Percentiles rank a stretch among this genome's conserved stretches.
Conservation (phyloP, 2,888 invertebrate species). For the Drosophila picticornis region DNA sequence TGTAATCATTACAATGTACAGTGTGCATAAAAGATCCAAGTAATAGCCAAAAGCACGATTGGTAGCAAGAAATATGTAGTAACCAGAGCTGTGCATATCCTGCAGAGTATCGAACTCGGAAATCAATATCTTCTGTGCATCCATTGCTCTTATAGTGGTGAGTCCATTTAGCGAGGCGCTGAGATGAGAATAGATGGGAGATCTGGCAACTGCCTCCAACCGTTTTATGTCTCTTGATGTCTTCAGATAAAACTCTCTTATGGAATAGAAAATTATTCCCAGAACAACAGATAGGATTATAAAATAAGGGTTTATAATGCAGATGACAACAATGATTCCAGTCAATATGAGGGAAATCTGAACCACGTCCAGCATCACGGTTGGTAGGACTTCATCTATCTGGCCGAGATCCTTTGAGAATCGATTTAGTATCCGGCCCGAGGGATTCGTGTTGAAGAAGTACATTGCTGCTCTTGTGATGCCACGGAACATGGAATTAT, state of each 20-base stretch:
- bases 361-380: constrained; percentile 84
- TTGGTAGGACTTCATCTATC: constrained; percentile 85
- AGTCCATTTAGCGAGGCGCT: constrained; percentile 95
- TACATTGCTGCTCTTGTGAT: constrained; percentile 92
- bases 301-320: constrained; percentile 90
- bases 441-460: constrained; percentile 95
- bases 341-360: constrained; percentile 92
- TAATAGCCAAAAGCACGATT: constrained; percentile 97
- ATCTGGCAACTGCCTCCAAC: constrained; percentile 93
- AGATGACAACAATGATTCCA: constrained; percentile 92
- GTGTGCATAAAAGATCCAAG: constrained; percentile 94
- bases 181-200: constrained; percentile 97
- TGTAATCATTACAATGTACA: constrained; percentile 94
- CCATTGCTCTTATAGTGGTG: constrained; percentile 95
- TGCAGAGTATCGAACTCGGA: constrained; percentile 93
- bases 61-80: constrained; percentile 95
- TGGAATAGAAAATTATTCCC: constrained; percentile 89
- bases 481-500: constrained; percentile 92
- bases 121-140: constrained; percentile 91
- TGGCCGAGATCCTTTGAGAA: constrained; percentile 94
- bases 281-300: constrained; percentile 90
- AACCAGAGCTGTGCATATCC: constrained; percentile 95
- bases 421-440: constrained; percentile 92
- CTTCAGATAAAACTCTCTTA: constrained; percentile 91
- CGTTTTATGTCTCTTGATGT: constrained; percentile 93